Conservation (phyloP, 2,113 vertebrate genomes). For the Cyrtonyx montezumae region DNA sequence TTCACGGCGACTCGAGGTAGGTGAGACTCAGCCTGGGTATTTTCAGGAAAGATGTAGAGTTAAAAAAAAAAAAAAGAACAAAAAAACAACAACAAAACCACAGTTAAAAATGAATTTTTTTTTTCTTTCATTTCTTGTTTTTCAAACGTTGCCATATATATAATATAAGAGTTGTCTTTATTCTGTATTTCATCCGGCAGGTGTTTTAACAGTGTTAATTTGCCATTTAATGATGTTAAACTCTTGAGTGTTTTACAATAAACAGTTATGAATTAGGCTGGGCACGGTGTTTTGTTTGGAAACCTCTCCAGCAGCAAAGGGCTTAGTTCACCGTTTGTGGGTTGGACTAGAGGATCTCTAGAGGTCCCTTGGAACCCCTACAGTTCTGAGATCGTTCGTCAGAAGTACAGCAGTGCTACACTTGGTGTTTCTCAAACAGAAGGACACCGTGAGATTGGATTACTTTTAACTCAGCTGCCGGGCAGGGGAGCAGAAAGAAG, state of each 20-base stretch:
- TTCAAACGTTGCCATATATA: conserved; percentile 44
- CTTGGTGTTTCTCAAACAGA: background rate
- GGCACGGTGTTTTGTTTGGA: background rate
- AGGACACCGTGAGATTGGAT: background rate
- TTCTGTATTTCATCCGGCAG: conserved; percentile 70
- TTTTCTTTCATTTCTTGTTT: conserved; percentile 43
- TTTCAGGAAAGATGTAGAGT: conserved; percentile 53
- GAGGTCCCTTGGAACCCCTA: too few species aligned
- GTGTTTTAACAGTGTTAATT: conserved; percentile 73
- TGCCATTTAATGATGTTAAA: conserved; percentile 74
- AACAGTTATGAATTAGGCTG: conserved; percentile 60
- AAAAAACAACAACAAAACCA: background rate
- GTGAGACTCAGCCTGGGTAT: conserved; percentile 34
- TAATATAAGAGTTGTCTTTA: conserved; percentile 55
- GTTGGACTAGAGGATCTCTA: too few species aligned
- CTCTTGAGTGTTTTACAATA: conserved; percentile 76
- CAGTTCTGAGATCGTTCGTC: background rate
- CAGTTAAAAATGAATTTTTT: background rate
- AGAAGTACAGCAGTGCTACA: background rate
- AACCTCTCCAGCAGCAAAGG: background rate
- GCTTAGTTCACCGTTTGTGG: background rate
- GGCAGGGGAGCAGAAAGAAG: background rate
- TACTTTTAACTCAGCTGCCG: background rate
- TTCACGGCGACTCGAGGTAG: background rate
- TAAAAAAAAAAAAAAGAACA: background rate